Percentiles rank a stretch among this genome's conserved stretches.
phyloP scores from a whole-genome alignment of 2,888 invertebrate genomes.

The Nudaria mundana region DNA sequence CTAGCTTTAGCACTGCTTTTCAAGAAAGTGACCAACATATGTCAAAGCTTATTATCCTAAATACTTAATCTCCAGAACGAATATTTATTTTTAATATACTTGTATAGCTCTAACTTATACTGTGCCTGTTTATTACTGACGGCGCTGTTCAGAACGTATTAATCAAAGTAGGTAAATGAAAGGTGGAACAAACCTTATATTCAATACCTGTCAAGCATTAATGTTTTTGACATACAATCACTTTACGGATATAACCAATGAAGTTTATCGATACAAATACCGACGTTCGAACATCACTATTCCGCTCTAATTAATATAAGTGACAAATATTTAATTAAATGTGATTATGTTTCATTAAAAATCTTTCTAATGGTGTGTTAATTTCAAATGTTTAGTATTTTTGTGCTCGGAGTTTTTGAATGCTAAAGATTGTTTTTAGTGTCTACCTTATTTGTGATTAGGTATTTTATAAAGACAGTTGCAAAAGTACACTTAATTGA shows the following conservation, averaged over 20 bases:
- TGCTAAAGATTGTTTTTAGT: not conserved
- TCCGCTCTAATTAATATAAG: conserved; percentile 25
- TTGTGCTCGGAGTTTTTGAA: conserved; percentile 4
- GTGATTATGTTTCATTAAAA: conserved; percentile 15
- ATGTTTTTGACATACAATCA: conserved; percentile 11
- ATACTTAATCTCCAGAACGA: no score
- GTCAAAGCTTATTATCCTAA: no score
- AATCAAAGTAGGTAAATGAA: conserved; percentile 13
- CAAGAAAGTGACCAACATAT: no score
- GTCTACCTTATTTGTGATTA: not conserved
- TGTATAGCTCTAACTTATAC: no score
- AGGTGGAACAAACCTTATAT: conserved; percentile 11
- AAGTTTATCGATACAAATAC: conserved; percentile 19
- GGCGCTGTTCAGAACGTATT: not conserved
- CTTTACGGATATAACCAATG: conserved; percentile 12
- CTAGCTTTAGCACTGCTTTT: no score
- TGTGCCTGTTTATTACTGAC: no score
- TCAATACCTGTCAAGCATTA: conserved; percentile 17
- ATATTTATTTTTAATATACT: no score
- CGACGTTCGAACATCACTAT: conserved; percentile 20
- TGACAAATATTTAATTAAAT: no score
- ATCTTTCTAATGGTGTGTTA: conserved; percentile 20
- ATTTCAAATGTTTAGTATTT: conserved; percentile 21
- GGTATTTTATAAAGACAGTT: no score
- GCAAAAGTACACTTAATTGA: no score